Evolutionary conservation across 2,797 vertebrate genomes (phyloP).

Genomic region (Dallia pectoralis): DNA sequence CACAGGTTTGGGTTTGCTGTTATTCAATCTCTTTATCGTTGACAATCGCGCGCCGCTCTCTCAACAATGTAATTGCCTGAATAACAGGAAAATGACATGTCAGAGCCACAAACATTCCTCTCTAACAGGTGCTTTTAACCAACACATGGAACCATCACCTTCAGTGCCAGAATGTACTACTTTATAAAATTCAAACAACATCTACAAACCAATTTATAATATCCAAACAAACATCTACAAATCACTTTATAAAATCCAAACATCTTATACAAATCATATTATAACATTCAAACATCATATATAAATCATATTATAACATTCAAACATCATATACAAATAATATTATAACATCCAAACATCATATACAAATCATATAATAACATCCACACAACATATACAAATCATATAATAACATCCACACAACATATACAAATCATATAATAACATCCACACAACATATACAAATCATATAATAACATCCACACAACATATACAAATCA

Average conservation of each 20-base stretch:
- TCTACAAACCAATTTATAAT: background rate
- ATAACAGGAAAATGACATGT: background rate
- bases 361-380: background rate
- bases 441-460: too few species aligned
- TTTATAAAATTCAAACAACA: background rate
- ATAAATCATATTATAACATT: too few species aligned
- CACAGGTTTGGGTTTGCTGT: background rate
- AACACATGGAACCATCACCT: background rate
- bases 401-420: too few species aligned
- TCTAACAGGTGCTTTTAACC: conserved; percentile 14
- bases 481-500: background rate
- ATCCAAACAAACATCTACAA: too few species aligned
- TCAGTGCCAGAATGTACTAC: background rate
- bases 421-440: too few species aligned
- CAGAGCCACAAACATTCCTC: background rate
- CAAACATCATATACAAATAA: background rate
- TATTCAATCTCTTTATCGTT: background rate
- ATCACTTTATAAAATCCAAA: too few species aligned
- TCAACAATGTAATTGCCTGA: background rate
- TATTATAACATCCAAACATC: background rate
- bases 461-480: background rate
- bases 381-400: too few species aligned
- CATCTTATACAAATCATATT: too few species aligned
- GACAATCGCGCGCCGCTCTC: conserved; percentile 8
- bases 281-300: too few species aligned